Conservation (phyloP, 1,140 invertebrate genomes). For the Pogonomyrmex barbatus region DNA sequence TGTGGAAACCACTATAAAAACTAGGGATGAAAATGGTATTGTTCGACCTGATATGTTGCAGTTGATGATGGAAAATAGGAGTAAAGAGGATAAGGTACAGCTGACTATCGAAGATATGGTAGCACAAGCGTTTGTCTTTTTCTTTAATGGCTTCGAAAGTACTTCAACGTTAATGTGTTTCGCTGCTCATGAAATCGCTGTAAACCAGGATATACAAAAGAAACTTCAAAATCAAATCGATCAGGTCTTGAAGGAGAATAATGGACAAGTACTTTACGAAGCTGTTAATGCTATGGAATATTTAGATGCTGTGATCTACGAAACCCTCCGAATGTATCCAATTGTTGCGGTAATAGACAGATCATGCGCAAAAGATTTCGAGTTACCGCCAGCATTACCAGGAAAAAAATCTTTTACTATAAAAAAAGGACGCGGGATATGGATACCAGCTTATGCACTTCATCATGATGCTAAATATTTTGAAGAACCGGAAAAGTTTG, state of each 20-base stretch:
- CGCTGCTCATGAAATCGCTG: conserved; percentile 85
- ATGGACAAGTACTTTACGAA: conserved; percentile 82
- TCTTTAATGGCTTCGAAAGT: conserved; percentile 87
- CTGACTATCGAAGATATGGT: conserved; percentile 37
- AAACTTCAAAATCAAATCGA: conserved; percentile 87
- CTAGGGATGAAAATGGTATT: conserved; percentile 25
- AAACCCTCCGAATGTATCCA: conserved; percentile 88
- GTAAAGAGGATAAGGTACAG: background rate
- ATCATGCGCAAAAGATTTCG: conserved; percentile 84
- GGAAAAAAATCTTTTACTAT: conserved; percentile 10
- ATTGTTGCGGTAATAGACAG: conserved; percentile 83
- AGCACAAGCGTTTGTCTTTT: conserved; percentile 84
- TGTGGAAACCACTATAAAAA: background rate
- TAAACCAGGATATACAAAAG: conserved; percentile 87
- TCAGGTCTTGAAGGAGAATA: conserved; percentile 79
- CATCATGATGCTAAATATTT: conserved; percentile 76
- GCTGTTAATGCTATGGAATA: conserved; percentile 82
- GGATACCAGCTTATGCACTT: background rate
- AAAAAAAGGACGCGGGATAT: background rate
- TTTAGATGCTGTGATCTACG: conserved; percentile 84
- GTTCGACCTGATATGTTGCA: conserved; percentile 58
- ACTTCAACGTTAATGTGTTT: conserved; percentile 85
- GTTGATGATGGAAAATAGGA: conserved; percentile 47
- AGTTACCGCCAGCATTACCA: conserved; percentile 37
- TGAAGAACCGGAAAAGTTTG: conserved; percentile 79